Percentiles rank a stretch among this genome's conserved stretches.
Conservation (phyloP, 1,140 invertebrate species). For the Drosophila athabasca region DNA sequence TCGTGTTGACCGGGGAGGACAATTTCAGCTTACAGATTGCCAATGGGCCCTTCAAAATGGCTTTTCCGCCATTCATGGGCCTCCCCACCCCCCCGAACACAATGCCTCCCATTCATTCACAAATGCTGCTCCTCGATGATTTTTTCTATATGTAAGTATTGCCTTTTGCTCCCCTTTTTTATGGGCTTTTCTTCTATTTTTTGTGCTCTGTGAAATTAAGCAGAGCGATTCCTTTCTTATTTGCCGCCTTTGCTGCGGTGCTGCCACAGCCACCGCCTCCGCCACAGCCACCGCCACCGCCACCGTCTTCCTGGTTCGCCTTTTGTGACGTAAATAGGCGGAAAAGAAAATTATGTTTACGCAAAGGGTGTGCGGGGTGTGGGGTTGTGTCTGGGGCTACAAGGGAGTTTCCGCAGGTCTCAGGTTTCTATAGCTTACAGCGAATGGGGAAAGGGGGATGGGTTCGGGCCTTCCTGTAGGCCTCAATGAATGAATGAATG, state of each 20-base stretch:
- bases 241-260: conserved; percentile 28
- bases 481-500: too few species aligned
- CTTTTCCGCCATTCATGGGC: conserved; percentile 29
- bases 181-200: conserved; percentile 30
- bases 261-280: not conserved
- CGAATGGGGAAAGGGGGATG: not conserved
- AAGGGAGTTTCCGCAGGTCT: conserved; percentile 34
- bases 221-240: conserved; percentile 53
- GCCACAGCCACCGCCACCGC: not conserved
- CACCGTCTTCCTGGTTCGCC: conserved; percentile 38
- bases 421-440: conserved; percentile 21
- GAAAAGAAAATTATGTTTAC: conserved; percentile 82
- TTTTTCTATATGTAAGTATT: conserved; percentile 25
- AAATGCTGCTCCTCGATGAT: conserved; percentile 25
- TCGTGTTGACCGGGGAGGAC: conserved; percentile 40
- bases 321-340: conserved; percentile 77
- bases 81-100: conserved; percentile 2
- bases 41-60: conserved; percentile 61
- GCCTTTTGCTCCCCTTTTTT: conserved; percentile 16
- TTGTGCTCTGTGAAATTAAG: conserved; percentile 61
- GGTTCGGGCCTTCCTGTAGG: too few species aligned
- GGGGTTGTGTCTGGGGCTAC: not conserved
- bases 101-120: conserved; percentile 44
- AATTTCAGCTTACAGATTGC: conserved; percentile 46
- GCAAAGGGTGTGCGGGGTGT: conserved; percentile 41